Percentiles rank a stretch among this genome's conserved stretches.
These are phyloP conservation scores for Hemiprocne comata DNA, from an alignment of 2,113 vertebrate species.

Conservation along the genomic window DNA sequence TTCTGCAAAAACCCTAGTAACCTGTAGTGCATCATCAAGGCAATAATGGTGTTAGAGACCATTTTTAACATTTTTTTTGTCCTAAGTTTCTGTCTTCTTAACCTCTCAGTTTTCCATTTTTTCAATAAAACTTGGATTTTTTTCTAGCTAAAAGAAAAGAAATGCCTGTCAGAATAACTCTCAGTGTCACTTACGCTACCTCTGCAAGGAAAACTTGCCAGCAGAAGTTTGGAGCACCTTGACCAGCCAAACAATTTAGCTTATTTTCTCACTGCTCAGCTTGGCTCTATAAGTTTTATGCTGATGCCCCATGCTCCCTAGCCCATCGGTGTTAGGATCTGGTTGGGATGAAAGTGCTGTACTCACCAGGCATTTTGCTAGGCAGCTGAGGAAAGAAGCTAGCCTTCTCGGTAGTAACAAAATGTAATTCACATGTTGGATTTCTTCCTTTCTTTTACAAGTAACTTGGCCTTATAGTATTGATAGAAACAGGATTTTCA, in stretches of 20 bases:
- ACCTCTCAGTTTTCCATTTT: background rate
- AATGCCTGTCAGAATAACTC: background rate
- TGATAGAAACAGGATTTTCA: background rate
- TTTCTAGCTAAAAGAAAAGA: background rate
- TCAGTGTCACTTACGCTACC: background rate
- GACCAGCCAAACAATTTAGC: background rate
- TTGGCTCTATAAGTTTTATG: background rate
- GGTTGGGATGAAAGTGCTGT: background rate
- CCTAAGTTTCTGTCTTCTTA: background rate
- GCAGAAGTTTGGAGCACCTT: background rate
- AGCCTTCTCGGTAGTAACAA: background rate
- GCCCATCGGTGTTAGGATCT: background rate
- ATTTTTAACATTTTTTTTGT: background rate
- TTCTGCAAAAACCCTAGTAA: background rate
- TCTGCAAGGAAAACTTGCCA: background rate
- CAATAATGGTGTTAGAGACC: background rate
- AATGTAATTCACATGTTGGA: background rate
- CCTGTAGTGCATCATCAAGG: background rate
- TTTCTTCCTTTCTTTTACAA: background rate
- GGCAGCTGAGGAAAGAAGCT: background rate
- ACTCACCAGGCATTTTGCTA: background rate
- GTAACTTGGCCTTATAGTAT: background rate
- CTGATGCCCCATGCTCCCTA: rapidly evolving
- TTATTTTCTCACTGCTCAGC: background rate
- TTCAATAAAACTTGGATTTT: background rate